These are phyloP conservation scores for Luehdorfia chinensis DNA, from an alignment of 1,140 invertebrate genomes.

Conservation along the genomic window DNA sequence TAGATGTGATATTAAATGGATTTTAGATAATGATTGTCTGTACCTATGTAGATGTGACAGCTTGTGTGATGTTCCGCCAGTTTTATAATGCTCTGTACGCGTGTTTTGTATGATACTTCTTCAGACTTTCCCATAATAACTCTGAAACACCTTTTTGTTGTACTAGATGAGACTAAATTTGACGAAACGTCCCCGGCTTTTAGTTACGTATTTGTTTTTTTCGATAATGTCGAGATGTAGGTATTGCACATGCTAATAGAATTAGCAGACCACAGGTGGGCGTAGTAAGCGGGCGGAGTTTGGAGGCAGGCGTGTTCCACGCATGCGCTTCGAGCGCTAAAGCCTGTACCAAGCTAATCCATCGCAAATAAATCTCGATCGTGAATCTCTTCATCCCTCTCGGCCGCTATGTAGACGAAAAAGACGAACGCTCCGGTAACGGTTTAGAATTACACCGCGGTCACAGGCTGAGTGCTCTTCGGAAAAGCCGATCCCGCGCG, in stretches of 20 bases:
- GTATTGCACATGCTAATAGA: conserved; percentile 47
- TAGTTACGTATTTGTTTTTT: conserved; percentile 17
- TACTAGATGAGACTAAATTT: conserved; percentile 11
- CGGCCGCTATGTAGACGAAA: conserved; percentile 46
- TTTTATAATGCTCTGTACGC: conserved; percentile 67
- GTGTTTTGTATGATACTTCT: conserved; percentile 43
- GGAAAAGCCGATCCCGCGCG: conserved; percentile 50
- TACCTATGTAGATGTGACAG: conserved; percentile 62
- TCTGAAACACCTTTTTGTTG: conserved; percentile 10
- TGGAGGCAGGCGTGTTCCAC: conserved; percentile 43
- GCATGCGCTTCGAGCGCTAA: conserved; percentile 51
- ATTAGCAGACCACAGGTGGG: conserved; percentile 63
- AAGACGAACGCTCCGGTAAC: conserved; percentile 46
- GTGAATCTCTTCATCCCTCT: conserved; percentile 52
- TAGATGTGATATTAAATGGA: conserved; percentile 32
- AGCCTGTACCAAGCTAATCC: conserved; percentile 45
- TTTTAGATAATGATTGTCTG: conserved; percentile 53
- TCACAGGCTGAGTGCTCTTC: conserved; percentile 44
- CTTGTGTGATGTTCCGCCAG: conserved; percentile 71
- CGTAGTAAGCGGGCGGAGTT: conserved; percentile 60
- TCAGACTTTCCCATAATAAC: conserved; percentile 19
- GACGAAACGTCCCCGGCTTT: conserved; percentile 11
- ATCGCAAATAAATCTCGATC: conserved; percentile 35
- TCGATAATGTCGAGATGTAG: conserved; percentile 32
- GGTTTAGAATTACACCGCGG: conserved; percentile 39